A percentile compares a stretch with the other conserved stretches of the same genome.
Conservation (phyloP, 2,888 invertebrate genomes). For the Drosophila bunnanda region DNA sequence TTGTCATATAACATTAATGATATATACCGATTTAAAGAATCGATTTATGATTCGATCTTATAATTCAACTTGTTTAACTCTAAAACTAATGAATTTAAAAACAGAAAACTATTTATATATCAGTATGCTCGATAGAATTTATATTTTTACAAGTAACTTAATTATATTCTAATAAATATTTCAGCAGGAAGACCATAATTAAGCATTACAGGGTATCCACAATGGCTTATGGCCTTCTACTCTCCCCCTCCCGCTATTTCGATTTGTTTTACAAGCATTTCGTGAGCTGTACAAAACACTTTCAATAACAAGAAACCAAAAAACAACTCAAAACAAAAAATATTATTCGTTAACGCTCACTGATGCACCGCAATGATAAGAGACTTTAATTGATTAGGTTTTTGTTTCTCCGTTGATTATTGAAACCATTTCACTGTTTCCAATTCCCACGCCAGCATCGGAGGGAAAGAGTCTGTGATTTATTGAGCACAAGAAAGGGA, state of each 20-base stretch:
- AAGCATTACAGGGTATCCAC: slow-evolving; percentile 7
- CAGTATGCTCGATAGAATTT: background rate
- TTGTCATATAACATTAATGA: too few species aligned
- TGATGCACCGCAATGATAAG: slow-evolving; percentile 79
- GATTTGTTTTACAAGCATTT: slow-evolving; percentile 62
- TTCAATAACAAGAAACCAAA: slow-evolving; percentile 48
- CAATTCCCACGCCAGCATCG: slow-evolving; percentile 74
- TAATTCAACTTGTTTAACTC: too few species aligned
- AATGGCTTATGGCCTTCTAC: too few species aligned
- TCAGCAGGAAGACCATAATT: fast-evolving
- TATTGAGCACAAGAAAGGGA: slow-evolving; percentile 55
- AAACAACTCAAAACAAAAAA: slow-evolving; percentile 18
- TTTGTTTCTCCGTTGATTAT: slow-evolving; percentile 71
- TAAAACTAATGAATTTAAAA: too few species aligned
- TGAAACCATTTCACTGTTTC: slow-evolving; percentile 71
- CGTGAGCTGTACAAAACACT: slow-evolving; percentile 67
- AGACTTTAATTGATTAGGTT: slow-evolving; percentile 76
- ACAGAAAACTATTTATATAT: too few species aligned
- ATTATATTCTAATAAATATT: background rate
- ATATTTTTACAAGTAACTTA: background rate
- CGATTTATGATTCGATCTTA: too few species aligned
- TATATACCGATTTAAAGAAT: too few species aligned
- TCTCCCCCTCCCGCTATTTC: slow-evolving; percentile 26
- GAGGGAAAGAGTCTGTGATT: slow-evolving; percentile 45
- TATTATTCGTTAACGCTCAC: slow-evolving; percentile 41